Evolutionary conservation across 2,797 vertebrate species (phyloP), one percentile per base, ranked within the genome.

Genomic region (Liparis tanakae): DNA sequence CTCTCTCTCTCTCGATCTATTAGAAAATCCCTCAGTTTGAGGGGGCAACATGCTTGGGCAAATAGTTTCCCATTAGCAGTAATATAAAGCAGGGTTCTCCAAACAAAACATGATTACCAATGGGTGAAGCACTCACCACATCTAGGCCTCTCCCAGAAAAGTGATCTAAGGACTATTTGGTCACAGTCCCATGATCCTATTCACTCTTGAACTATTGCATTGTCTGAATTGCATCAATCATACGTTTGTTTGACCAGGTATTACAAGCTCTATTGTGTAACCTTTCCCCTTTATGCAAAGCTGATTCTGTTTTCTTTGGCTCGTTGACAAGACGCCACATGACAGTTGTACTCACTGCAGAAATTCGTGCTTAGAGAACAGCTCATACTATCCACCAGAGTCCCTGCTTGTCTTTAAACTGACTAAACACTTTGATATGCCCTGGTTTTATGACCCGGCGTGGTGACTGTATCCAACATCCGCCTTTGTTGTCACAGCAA

Each of bases 31-130:
- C 81, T 79, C 39, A 62, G 72, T 88, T 85, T 81, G 25, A 48
- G 72, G 63, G 43, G 78, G 81, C 69, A 84, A 77, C 83, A 77
- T 88, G 88, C 85, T 85, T 25, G 54, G 82, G 67, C 88, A 91
- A 93, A 92, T 94, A 89, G 89, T 91, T 93, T 90, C 79, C 86
- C 79, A 92, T 93, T 93, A 91, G 80, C 79, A 79, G 70, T 87
- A 85, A 92, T 84, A 75, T 79, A 75, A 75, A 79, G 81, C 82
- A 80, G 74, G 69, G 63, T 79, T 89, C 86, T 89, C 85, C 84
- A 90, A 93, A 87, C 79, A 87, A 90, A 91, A 84, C 80, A 86
- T 58, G 66, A 83, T 88, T 78, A 84, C 77, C 41, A 77, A 59
- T 57, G 75, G 75, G 66, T 65, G 63, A 89, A 87, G 67, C 43